These are phyloP conservation scores for Numida meleagris DNA, from an alignment of 2,113 vertebrate genomes.

Conservation along the genomic window DNA sequence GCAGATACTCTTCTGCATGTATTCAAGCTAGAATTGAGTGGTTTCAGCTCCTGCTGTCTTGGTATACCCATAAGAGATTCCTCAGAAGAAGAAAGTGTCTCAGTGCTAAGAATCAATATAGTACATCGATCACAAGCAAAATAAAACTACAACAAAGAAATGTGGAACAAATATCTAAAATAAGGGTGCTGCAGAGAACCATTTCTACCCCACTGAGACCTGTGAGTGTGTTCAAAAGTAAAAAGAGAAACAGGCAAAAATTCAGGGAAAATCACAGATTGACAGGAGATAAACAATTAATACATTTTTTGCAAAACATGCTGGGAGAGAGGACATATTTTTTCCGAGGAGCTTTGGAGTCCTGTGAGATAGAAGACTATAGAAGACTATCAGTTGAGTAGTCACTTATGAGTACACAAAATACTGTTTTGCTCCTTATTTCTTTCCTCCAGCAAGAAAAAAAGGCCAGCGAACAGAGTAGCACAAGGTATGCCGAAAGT, in stretches of 20 bases:
- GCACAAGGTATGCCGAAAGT: not conserved
- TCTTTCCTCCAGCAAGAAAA: not conserved
- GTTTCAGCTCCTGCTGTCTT: not conserved
- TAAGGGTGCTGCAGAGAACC: not conserved
- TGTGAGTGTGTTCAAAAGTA: not conserved
- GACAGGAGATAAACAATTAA: conserved; percentile 3
- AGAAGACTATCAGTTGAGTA: not conserved
- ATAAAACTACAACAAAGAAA: not conserved
- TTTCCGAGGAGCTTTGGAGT: not conserved
- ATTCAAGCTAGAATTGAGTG: not conserved
- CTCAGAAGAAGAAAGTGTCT: not conserved
- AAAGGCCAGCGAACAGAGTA: not conserved
- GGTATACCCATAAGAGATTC: not conserved
- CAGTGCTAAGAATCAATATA: not conserved
- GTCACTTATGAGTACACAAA: not conserved
- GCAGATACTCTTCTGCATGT: not conserved
- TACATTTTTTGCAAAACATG: conserved; percentile 24
- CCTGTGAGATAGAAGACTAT: not conserved
- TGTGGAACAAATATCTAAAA: not conserved
- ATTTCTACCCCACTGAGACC: not conserved
- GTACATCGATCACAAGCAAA: not conserved
- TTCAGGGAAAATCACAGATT: not conserved
- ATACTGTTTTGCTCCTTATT: not conserved
- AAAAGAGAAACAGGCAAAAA: conserved; percentile 10
- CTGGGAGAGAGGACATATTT: not conserved